Conservation (phyloP, 1,140 invertebrate species). For the Philopotamus ludificatus region DNA sequence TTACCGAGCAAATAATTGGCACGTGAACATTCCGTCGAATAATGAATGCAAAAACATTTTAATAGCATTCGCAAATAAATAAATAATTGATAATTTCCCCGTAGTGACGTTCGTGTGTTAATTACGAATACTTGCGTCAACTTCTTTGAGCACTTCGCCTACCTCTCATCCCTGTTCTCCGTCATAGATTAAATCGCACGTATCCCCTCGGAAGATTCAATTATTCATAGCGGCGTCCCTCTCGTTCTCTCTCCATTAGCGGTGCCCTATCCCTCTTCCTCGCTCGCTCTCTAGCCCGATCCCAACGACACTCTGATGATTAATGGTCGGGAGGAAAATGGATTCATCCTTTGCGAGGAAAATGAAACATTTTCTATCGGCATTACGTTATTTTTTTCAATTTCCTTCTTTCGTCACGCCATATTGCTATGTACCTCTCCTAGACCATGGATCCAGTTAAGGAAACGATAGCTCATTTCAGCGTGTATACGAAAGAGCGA, state of each 20-base stretch:
- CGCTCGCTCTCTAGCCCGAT: conserved; percentile 1
- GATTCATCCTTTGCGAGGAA: conserved; percentile 15
- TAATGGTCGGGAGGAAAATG: conserved; percentile 28
- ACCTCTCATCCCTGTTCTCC: background rate
- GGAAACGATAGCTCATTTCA: too few species aligned
- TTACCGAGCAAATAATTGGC: too few species aligned
- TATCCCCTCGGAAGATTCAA: conserved; percentile 14
- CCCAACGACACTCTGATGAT: conserved; percentile 28
- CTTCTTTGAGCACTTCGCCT: background rate
- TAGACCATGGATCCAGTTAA: too few species aligned
- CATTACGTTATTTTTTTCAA: conserved; percentile 37
- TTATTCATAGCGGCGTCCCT: conserved; percentile 19
- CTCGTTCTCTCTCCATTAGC: background rate
- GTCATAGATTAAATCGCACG: conserved; percentile 1
- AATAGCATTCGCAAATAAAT: too few species aligned
- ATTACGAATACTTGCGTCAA: background rate
- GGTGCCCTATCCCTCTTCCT: conserved; percentile 11
- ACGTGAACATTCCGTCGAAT: too few species aligned
- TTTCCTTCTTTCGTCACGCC: conserved; percentile 21
- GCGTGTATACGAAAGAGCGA: too few species aligned
- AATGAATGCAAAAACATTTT: too few species aligned
- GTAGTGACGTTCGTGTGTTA: too few species aligned
- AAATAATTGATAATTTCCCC: too few species aligned
- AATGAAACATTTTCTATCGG: conserved; percentile 31
- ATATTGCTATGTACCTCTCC: background rate